Conservation (phyloP, 2,888 invertebrate genomes). For the Pterostichus madidus region DNA sequence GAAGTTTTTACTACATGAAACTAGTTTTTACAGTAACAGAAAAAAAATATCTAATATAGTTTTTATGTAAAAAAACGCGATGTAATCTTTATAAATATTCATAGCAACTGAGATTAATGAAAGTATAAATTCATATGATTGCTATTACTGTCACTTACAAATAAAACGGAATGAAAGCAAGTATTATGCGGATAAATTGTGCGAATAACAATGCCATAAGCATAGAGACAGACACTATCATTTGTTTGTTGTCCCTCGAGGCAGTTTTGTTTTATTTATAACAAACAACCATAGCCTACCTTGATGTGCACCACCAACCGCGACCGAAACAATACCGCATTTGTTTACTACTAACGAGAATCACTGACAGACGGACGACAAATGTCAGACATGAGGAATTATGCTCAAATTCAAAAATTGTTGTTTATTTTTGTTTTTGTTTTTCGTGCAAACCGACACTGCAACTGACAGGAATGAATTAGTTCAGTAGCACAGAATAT, state of each 20-base stretch:
- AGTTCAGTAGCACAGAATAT: too few relatives aligned
- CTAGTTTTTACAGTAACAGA: neutral
- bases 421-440: constrained; percentile 3
- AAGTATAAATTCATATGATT: neutral
- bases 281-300: constrained; percentile 32
- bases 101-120: neutral
- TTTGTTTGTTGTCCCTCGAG: constrained; percentile 10
- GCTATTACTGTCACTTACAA: constrained; percentile 4
- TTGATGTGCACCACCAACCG: constrained; percentile 50
- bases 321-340: constrained; percentile 45
- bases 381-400: constrained; percentile 39
- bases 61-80: too few relatives aligned
- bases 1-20: constrained; percentile 16
- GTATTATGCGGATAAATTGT: constrained; percentile 21
- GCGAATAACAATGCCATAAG: constrained; percentile 30
- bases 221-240: constrained; percentile 33
- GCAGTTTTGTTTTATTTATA: constrained; percentile 36
- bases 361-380: constrained; percentile 17
- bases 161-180: neutral
- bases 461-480: too few relatives aligned
- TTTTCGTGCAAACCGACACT: too few relatives aligned
- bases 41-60: neutral
- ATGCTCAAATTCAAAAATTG: constrained; percentile 12
- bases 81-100: constrained; percentile 8
- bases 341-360: constrained; percentile 48